A percentile compares a stretch with the other conserved stretches of the same genome.
These are phyloP conservation scores for Papilio glaucus DNA, from an alignment of 1,140 invertebrate species.

Conservation along the genomic window DNA sequence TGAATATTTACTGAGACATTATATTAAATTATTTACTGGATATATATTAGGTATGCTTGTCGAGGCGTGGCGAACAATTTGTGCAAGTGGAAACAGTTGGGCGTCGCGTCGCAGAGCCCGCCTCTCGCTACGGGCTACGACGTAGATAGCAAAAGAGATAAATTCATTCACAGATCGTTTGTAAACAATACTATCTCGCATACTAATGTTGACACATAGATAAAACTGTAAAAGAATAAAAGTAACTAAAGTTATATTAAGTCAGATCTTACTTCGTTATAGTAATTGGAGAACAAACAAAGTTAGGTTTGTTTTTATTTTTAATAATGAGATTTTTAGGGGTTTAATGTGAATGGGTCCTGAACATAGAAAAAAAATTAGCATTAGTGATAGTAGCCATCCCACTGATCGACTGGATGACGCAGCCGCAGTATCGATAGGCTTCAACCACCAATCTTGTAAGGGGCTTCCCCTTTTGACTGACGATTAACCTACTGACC, in stretches of 20 bases:
- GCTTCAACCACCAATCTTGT: too few relatives aligned
- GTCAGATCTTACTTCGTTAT: background rate
- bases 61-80: slow-evolving; percentile 45
- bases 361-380: too few relatives aligned
- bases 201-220: slow-evolving; percentile 9
- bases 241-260: background rate
- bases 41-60: slow-evolving; percentile 20
- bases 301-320: too few relatives aligned
- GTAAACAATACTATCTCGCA: slow-evolving; percentile 1
- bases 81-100: slow-evolving; percentile 37
- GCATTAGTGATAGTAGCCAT: too few relatives aligned
- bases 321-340: too few relatives aligned
- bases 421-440: too few relatives aligned
- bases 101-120: slow-evolving; percentile 42
- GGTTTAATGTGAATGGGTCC: too few relatives aligned
- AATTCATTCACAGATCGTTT: slow-evolving; percentile 33
- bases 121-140: slow-evolving; percentile 46
- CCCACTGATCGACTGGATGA: too few relatives aligned
- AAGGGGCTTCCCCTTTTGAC: too few relatives aligned
- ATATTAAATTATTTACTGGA: slow-evolving; percentile 7
- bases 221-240: background rate
- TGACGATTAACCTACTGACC: too few relatives aligned
- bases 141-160: slow-evolving; percentile 40
- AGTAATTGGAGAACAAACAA: background rate
- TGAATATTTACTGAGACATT: too few relatives aligned